Base-by-base conservation (phyloP, 2,888 invertebrate species). In the Anthophora plumipes region DNA sequence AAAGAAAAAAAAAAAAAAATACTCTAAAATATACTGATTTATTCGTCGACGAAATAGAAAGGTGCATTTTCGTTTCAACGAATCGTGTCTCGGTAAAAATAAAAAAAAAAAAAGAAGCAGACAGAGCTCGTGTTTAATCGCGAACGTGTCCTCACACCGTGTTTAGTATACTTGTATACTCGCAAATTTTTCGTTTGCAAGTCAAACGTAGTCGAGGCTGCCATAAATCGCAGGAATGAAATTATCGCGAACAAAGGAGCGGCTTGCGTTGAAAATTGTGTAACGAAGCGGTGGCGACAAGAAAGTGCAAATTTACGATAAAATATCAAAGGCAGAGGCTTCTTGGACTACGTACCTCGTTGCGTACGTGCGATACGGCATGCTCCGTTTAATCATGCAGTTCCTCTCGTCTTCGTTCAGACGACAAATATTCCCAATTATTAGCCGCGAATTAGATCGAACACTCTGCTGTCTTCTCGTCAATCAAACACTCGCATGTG, bases 311-410 rank as follows among this genome's bases (percentile, higher is more conserved):
- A 60, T 54, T 48, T 41, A 9, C n/a, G 54, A n/a, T 57, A 4
- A 20, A 12, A 41, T 54, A 52, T 61, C 52, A 17, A 11, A 9
- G 48, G 22, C 7, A 25, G 14, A 60, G 39, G 0, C 20, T 55
- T 37, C 11, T 64, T 39, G 25, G 31, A 57, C 17, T 57, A 67
- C 79, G 46, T 61, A 70, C 74, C 66, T 54, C 11, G 17, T 14
- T 25, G 37, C 31, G 52, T 79, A 80, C 81, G 80, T 71, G 81
- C 80, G 57, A 54, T 39, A 22, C 20, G 25, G 41, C 80, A 64
- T 43, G 71, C 6, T 7, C 0, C 14, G 22, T 12, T 39, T 59
- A 20, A 59, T 69, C 66, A 48, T 17, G 12, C 20, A 11, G 39
- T 41, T 12, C 0, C 37, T 11, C 20, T 12, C 14, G 12, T 0